Evolutionary conservation across 2,797 vertebrate genomes (phyloP), one percentile per base, ranked within the genome.

Genomic region (Anguilla anguilla): DNA sequence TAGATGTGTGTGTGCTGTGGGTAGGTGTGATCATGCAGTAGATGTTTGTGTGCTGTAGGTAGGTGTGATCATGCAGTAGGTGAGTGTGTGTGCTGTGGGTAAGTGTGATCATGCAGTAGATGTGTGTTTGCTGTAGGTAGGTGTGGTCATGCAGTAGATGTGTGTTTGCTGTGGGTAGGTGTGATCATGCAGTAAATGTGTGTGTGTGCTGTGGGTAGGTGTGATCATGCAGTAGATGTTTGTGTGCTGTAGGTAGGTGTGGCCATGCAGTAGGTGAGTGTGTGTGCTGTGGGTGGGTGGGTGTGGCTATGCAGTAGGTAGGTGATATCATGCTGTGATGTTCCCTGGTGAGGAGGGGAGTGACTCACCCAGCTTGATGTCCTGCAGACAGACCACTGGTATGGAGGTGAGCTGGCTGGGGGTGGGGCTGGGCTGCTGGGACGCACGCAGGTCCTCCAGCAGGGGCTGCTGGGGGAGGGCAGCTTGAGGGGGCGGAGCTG

Each of bases 291-390:
- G 25, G 25, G 22, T 69, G 28, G 28, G 19, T 9, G 0, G 6
- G 7, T 72, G n/a, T 72, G 67, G 9, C 4, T 1, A 25, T 15
- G 61, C 61, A 31, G n/a, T 72, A 31, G 7, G n/a, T 28, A n/a
- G 9, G 67, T n/a, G 67, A 31, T 6, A 7, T 17, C 4, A 31
- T 72, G 67, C 6, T 72, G n/a, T 72, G 61, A n/a, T 25, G 61
- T 72, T 72, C 67, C n/a, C 28, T 72, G 67, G n/a, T 28, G 7
- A 25, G 67, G 25, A 64, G n/a, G 67, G n/a, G 6, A 31, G 28
- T 28, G n/a, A 72, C 67, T 72, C 28, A 72, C 67, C 67, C 28
- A 25, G 67, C 67, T 72, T 72, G 67, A 72, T 72, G 67, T 72
- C 67, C 28, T 28, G 2, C n/a, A 72, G n/a, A 72, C 7, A 72